phyloP scores from a whole-genome alignment of 2,888 invertebrate species.

The Cabera pusaria region DNA sequence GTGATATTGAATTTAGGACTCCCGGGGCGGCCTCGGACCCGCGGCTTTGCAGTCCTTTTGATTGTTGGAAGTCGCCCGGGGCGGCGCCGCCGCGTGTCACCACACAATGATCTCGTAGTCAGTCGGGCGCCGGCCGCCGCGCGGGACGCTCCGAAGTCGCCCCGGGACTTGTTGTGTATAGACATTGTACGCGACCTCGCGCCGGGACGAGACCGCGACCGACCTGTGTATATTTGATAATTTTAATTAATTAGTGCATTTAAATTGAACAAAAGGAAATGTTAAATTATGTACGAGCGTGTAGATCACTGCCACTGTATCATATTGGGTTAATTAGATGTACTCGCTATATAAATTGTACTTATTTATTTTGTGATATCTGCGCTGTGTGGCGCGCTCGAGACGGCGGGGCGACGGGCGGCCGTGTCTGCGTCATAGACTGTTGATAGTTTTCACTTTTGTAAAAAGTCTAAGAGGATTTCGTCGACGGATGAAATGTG shows the following conservation, averaged over 20 bases:
- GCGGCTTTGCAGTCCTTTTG: conserved; percentile 31
- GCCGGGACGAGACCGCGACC: too few species aligned
- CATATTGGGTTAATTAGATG: conserved; percentile 55
- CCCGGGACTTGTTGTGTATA: conserved; percentile 70
- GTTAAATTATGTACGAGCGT: conserved; percentile 56
- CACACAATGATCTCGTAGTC: conserved; percentile 33
- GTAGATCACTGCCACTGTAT: conserved; percentile 68
- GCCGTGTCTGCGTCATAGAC: conserved; percentile 68
- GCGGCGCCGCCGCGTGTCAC: conserved; percentile 11
- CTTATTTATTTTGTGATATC: conserved; percentile 66
- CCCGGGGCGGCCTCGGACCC: conserved; percentile 46
- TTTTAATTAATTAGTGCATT: conserved; percentile 58
- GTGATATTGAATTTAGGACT: conserved; percentile 55
- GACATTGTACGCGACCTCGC: too few species aligned
- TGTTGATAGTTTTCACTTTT: conserved; percentile 84
- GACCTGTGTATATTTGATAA: conserved; percentile 49
- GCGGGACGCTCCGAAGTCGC: conserved; percentile 39
- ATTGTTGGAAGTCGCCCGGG: conserved; percentile 25
- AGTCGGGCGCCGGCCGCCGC: conserved; percentile 14
- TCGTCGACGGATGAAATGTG: conserved; percentile 78
- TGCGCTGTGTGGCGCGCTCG: conserved; percentile 22
- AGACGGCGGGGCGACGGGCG: conserved; percentile 28
- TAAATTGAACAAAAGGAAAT: conserved; percentile 63
- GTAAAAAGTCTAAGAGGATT: conserved; percentile 85
- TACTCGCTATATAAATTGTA: conserved; percentile 57